phyloP scores from a whole-genome alignment of 1,140 invertebrate species.

The Papilio helenus region DNA sequence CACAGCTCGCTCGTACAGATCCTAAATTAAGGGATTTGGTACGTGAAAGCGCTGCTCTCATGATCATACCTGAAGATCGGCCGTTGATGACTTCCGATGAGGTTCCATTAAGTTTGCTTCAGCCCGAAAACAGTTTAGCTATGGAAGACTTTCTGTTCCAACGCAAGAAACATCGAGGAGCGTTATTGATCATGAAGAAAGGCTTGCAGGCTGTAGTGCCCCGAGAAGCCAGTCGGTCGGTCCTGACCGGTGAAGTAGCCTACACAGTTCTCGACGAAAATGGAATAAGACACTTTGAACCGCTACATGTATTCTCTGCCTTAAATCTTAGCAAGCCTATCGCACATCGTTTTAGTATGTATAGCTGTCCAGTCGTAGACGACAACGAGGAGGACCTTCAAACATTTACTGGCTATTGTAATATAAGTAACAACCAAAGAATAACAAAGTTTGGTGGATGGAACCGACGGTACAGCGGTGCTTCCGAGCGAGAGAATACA shows the following conservation, averaged over 20 bases:
- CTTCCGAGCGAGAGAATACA: conserved; percentile 74
- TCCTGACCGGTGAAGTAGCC: conserved; percentile 89
- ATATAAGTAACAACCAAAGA: conserved; percentile 76
- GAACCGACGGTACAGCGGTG: conserved; percentile 69
- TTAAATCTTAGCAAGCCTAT: conserved; percentile 86
- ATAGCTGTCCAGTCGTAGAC: conserved; percentile 84
- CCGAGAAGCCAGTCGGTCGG: conserved; percentile 87
- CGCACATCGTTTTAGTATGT: conserved; percentile 86
- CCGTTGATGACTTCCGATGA: conserved; percentile 86
- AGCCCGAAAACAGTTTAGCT: conserved; percentile 87
- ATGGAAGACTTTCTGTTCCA: conserved; percentile 90
- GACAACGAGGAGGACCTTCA: conserved; percentile 81
- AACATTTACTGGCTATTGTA: conserved; percentile 76
- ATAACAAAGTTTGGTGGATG: conserved; percentile 76
- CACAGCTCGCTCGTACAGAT: conserved; percentile 86
- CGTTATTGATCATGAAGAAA: conserved; percentile 89
- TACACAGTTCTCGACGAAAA: conserved; percentile 91
- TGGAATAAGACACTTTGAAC: conserved; percentile 90
- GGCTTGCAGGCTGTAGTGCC: conserved; percentile 91
- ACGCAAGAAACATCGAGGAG: conserved; percentile 83
- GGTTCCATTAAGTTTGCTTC: conserved; percentile 86
- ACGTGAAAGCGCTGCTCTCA: conserved; percentile 87
- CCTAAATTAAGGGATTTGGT: conserved; percentile 87
- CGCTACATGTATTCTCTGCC: conserved; percentile 88
- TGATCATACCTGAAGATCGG: conserved; percentile 86